These are phyloP conservation scores for Thelaira solivaga DNA, from an alignment of 2,888 invertebrate species.

Conservation along the genomic window DNA sequence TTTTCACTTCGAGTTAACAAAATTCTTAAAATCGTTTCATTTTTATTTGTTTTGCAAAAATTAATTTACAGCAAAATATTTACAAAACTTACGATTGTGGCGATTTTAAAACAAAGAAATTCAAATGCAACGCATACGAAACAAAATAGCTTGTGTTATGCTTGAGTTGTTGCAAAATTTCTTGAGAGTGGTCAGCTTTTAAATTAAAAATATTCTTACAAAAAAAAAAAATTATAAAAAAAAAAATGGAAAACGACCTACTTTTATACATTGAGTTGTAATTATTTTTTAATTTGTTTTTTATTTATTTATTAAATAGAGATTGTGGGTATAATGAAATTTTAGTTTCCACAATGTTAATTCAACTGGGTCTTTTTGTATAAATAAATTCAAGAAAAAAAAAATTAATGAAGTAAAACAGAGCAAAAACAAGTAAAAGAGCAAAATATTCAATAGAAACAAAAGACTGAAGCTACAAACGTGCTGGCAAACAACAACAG, in stretches of 20 bases:
- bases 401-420: conserved; percentile 3
- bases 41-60: conserved; percentile 3
- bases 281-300: no score
- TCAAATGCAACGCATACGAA: not conserved
- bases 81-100: no score
- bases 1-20: not conserved
- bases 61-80: not conserved
- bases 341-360: no score
- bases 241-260: conserved; percentile 45
- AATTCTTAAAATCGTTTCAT: conserved; percentile 9
- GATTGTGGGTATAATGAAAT: not conserved
- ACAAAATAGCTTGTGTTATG: conserved; percentile 2
- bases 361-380: not conserved
- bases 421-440: conserved; percentile 16
- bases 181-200: conserved; percentile 13
- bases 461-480: conserved; percentile 56
- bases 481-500: conserved; percentile 35
- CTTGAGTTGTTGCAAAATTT: conserved; percentile 16
- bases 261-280: conserved; percentile 16
- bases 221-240: not conserved
- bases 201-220: conserved; percentile 31
- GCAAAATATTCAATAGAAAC: conserved; percentile 3
- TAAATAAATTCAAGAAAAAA: not conserved
- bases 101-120: not conserved
- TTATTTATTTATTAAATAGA: not conserved